Evolutionary conservation across 37 sponge, comb jelly and placozoan species (phyloP), one percentile per base, ranked within the genome.

Genomic region (Ianthella basta): DNA sequence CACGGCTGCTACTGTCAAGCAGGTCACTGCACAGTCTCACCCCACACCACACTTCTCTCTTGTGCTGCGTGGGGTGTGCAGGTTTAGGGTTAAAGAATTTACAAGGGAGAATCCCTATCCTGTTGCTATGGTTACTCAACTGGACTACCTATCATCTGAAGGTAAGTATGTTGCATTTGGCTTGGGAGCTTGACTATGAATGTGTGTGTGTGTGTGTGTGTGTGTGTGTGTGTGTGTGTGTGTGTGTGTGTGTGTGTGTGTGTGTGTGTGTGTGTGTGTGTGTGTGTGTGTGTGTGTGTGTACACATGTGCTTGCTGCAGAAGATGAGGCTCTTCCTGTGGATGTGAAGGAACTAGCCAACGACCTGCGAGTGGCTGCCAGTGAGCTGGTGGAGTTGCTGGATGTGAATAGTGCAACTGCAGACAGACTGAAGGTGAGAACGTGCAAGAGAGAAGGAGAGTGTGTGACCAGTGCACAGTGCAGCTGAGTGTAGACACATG

Each of bases 1-100:
- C 16, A 85, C 89, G 21, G 89, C 94, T 19, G 91, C 94, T 14
- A 80, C 72, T 40, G 88, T 94, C 38, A 68, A 55, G 15, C 86
- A 82, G 80, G 56, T 91, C 55, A 39, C 86, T 10, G 80, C 87
- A 36, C 56, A 39, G n/a, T 79, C 89, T 19, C 80, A 80, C 60
- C 91, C 91, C 29, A 2, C 34, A 15, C 86, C 84, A 15, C 86
- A 77, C 44, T 90, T 70, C 74, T 44, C 83, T 14, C 80, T 94
- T 34, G 19, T 90, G 25, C 56, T 90, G 56, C 63, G 55, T n/a
- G 94, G 94, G 30, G 56, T 87, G 29, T 90, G 91, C 39, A 66
- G 94, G 50, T 87, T 90, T 80, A 74, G 63, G 39, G 29, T 94
- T 5, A 41, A 88, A 21, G 80, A 86, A 57, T 16, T 90, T 21